phyloP scores from a whole-genome alignment of 2,888 invertebrate species.

The Nemoura dubitans region DNA sequence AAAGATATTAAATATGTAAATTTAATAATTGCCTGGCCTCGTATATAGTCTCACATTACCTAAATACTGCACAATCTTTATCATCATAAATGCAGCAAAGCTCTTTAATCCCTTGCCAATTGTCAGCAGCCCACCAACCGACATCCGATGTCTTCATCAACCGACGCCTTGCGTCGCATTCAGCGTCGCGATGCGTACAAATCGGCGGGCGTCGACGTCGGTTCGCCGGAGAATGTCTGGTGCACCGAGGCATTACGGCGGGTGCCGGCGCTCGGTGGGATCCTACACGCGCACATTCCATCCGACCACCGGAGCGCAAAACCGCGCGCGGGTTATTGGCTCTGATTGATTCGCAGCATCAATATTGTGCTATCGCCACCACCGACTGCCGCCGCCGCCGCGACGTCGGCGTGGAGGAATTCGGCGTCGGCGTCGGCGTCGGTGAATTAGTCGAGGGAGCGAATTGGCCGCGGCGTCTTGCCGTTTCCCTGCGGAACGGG shows the following conservation, averaged over 20 bases:
- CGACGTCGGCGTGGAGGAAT: background rate
- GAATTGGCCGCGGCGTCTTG: background rate
- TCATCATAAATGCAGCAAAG: no score
- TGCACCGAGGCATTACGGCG: background rate
- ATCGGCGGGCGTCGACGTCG: background rate
- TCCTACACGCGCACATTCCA: background rate
- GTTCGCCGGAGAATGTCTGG: background rate
- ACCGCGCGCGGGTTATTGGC: background rate
- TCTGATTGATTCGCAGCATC: constrained; percentile 3
- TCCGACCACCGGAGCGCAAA: background rate
- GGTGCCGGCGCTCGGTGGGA: background rate
- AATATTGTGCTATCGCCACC: background rate
- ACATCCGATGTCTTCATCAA: background rate
- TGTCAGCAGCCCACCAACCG: background rate
- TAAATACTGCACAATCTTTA: no score
- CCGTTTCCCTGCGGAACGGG: background rate
- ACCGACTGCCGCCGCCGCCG: no score
- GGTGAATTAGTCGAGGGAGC: background rate
- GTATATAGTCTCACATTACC: no score
- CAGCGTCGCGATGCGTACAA: background rate
- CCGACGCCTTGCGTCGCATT: background rate
- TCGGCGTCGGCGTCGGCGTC: background rate
- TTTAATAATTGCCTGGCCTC: no score
- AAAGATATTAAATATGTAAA: no score
- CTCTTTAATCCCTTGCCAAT: no score